Evolutionary conservation across 2,797 vertebrate genomes (phyloP).

Genomic region (Dicrostonyx torquatus): DNA sequence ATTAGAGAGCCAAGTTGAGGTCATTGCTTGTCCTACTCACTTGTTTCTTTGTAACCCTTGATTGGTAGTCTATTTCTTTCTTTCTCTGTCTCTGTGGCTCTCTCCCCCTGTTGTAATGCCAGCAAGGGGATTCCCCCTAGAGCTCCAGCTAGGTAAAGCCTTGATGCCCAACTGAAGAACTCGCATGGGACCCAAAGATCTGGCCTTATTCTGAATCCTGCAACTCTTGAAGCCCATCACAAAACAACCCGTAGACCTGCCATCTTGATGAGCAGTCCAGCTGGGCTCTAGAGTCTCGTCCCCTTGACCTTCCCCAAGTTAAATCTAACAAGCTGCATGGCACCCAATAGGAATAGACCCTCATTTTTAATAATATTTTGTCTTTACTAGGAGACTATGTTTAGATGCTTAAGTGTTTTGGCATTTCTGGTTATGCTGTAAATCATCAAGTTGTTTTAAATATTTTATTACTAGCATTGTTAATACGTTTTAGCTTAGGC

Average conservation of each 20-base stretch:
- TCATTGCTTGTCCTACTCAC: background rate
- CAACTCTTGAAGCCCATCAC: background rate
- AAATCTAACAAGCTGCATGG: background rate
- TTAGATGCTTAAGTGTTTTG: background rate
- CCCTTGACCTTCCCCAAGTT: background rate
- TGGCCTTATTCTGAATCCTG: background rate
- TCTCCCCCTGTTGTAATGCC: background rate
- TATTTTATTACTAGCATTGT: background rate
- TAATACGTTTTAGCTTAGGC: background rate
- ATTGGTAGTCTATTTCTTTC: background rate
- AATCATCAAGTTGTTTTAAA: background rate
- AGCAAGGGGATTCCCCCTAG: background rate
- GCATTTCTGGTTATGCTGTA: background rate
- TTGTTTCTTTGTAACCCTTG: background rate
- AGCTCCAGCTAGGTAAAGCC: background rate
- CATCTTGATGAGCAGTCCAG: background rate
- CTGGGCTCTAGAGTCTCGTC: background rate
- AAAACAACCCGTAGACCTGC: background rate
- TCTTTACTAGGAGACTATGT: background rate
- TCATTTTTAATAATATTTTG: background rate
- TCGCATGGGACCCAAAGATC: background rate
- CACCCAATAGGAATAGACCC: background rate
- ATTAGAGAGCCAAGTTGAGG: background rate
- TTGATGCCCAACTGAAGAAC: background rate
- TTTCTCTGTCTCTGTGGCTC: no score